Conservation (phyloP, 2,113 vertebrate genomes). For the Lagenorhynchus albirostris region DNA sequence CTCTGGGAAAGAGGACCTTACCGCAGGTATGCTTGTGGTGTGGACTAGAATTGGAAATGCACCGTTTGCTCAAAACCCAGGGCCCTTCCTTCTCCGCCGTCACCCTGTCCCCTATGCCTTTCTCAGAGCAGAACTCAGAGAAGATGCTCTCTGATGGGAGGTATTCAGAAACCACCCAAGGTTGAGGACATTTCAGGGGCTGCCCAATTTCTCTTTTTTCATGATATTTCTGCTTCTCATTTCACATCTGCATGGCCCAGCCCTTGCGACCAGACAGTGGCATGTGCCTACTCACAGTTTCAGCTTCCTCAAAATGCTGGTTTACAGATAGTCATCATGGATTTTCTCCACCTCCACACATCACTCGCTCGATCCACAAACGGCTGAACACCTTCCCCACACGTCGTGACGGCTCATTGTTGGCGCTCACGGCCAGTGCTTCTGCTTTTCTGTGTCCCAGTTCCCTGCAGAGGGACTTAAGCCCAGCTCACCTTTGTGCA, state of each 20-base stretch:
- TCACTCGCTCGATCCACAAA: neutral
- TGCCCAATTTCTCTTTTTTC: neutral
- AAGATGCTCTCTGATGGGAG: rapidly evolving
- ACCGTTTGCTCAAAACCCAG: rapidly evolving
- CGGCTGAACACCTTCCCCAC: rapidly evolving
- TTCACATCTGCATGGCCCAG: neutral
- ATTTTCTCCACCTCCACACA: rapidly evolving
- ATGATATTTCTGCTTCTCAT: rapidly evolving
- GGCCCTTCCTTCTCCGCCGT: rapidly evolving
- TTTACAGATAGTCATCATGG: rapidly evolving
- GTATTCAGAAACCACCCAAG: neutral
- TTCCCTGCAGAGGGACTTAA: neutral
- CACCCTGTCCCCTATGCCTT: rapidly evolving
- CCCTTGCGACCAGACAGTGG: rapidly evolving
- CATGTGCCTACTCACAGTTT: neutral
- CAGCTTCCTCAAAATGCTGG: neutral
- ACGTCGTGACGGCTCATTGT: rapidly evolving
- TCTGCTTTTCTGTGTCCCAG: neutral
- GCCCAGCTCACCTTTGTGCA: rapidly evolving
- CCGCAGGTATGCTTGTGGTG: rapidly evolving
- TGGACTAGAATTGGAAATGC: no score
- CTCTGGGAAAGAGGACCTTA: no score
- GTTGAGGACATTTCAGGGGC: neutral
- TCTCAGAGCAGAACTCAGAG: no score
- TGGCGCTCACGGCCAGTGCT: rapidly evolving